phyloP scores from a whole-genome alignment of 2,113 vertebrate species.

The Phyllostomus discolor region DNA sequence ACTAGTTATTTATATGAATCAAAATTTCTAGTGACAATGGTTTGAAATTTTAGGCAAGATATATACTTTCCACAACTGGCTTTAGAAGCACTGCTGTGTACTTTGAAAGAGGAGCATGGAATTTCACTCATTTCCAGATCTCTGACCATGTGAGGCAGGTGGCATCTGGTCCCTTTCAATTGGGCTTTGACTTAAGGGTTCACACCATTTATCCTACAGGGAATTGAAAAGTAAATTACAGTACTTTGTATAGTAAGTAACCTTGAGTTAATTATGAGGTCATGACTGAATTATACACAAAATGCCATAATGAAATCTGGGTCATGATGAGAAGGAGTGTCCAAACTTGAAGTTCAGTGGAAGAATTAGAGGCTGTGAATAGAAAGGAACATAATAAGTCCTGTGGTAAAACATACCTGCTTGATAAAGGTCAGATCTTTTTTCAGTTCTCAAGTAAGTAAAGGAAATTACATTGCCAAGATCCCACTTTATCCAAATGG shows the following conservation, averaged over 20 bases:
- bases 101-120: neutral
- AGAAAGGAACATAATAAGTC: slow-evolving; percentile 21
- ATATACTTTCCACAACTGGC: neutral
- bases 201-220: slow-evolving; percentile 78
- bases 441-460: neutral
- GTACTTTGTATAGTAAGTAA: slow-evolving; percentile 72
- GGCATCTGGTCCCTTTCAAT: slow-evolving; percentile 7
- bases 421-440: neutral
- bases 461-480: neutral
- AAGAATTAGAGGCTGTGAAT: slow-evolving; percentile 81
- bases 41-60: neutral
- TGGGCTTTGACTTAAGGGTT: slow-evolving; percentile 55
- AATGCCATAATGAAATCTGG: slow-evolving; percentile 80
- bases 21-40: neutral
- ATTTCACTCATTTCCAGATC: neutral
- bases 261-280: slow-evolving; percentile 74
- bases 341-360: slow-evolving; percentile 65
- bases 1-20: neutral
- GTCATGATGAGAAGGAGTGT: slow-evolving; percentile 67
- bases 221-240: slow-evolving; percentile 74
- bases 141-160: neutral
- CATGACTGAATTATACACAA: slow-evolving; percentile 63
- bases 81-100: neutral
- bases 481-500: neutral
- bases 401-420: neutral